phyloP scores from a whole-genome alignment of 2,797 vertebrate species.

The Falco cherrug region DNA sequence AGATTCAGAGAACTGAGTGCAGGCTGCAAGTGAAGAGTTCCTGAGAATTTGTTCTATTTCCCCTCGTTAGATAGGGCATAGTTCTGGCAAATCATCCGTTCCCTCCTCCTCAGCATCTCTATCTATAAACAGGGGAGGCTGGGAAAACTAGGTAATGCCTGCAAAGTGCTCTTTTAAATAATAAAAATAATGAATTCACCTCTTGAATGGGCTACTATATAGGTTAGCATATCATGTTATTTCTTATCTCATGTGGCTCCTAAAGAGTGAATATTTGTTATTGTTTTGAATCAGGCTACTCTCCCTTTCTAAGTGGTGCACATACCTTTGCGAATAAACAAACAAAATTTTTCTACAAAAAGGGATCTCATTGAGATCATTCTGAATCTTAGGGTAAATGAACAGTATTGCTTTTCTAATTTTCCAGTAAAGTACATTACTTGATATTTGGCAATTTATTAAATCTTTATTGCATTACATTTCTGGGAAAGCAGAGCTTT shows the following conservation, averaged over 20 bases:
- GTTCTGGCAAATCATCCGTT: background rate
- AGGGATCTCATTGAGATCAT: background rate
- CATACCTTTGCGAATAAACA: background rate
- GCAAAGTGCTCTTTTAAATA: background rate
- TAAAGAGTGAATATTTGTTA: background rate
- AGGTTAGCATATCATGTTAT: background rate
- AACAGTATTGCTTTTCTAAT: background rate
- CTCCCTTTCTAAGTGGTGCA: background rate
- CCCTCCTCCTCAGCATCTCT: background rate
- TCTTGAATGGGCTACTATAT: background rate
- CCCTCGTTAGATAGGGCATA: background rate
- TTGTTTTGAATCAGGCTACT: background rate
- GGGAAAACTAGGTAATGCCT: background rate
- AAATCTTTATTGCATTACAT: background rate
- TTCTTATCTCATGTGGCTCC: background rate
- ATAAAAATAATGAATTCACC: background rate
- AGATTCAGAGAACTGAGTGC: background rate
- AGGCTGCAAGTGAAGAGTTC: background rate
- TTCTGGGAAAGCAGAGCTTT: background rate
- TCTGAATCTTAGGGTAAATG: background rate
- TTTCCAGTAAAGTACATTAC: constrained; percentile 18
- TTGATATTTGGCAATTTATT: background rate
- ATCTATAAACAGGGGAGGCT: background rate
- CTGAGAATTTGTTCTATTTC: background rate
- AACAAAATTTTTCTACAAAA: background rate